These are phyloP conservation scores for Onychostoma macrolepis DNA, from an alignment of 2,113 vertebrate genomes.

Conservation along the genomic window DNA sequence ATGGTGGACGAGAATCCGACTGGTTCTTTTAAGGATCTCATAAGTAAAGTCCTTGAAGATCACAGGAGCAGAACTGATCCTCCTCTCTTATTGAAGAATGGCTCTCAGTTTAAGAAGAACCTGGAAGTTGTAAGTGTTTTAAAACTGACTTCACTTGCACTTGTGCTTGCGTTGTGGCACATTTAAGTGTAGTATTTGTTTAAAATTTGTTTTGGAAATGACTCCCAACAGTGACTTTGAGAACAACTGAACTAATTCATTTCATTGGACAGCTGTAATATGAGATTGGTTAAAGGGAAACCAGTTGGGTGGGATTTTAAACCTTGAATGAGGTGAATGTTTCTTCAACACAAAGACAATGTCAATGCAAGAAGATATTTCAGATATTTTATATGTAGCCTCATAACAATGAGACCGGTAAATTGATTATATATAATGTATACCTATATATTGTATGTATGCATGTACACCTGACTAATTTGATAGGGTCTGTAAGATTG, in stretches of 20 bases:
- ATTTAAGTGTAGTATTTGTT: neutral
- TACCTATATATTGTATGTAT: no score
- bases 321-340: neutral
- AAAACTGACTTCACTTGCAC: neutral
- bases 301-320: slow-evolving; percentile 38
- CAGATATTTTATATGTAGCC: neutral
- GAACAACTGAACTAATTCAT: slow-evolving; percentile 20
- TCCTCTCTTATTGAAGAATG: slow-evolving; percentile 16
- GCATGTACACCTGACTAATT: no score
- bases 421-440: no score
- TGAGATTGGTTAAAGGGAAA: neutral
- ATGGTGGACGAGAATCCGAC: slow-evolving; percentile 42
- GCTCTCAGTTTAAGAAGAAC: slow-evolving; percentile 12
- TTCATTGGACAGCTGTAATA: slow-evolving; percentile 25
- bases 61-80: slow-evolving; percentile 7
- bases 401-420: neutral
- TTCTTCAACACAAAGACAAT: neutral
- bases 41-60: slow-evolving; percentile 38
- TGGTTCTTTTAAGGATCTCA: neutral
- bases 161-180: neutral
- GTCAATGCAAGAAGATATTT: neutral
- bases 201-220: neutral
- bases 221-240: neutral
- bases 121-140: slow-evolving; percentile 44
- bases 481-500: neutral